Evolutionary conservation across 2,888 invertebrate genomes (phyloP), one percentile per base, ranked within the genome.

Genomic region (Masnerella sp.): DNA sequence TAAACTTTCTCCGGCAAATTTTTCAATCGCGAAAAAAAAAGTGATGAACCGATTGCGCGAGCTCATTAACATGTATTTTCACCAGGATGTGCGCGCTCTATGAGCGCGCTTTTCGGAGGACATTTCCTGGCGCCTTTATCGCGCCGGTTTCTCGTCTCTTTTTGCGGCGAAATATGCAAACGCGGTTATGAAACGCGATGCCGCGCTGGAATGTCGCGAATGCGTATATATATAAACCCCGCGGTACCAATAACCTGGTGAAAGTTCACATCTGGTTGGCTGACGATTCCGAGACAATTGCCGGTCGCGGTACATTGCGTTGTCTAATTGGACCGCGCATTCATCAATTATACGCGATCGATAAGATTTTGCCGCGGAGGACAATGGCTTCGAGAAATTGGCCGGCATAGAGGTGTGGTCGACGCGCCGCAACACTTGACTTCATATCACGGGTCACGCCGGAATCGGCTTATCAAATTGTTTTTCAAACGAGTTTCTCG

Each of bases 211-310:
- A 56, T 45, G 70, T 7, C 12, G 34, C 43, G 61, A 54, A 51
- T 58, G 67, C 75, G 65, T 71, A 54, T 45, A n/a, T n/a, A n/a
- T n/a, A n/a, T n/a, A n/a, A n/a, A n/a, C n/a, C 49, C 56, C 15
- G 11, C 72, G 69, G 62, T 34, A 70, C 45, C 77, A 64, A 71
- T 61, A 67, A 59, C 70, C 64, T 76, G 75, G 82, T 83, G 83
- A 82, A 83, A 83, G 82, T 83, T 82, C 72, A 79, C 75, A 76
- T 80, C 78, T 59, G 51, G 25, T 51, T 78, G 76, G 56, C 68
- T 52, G 22, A 20, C 34, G 71, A 54, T 56, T 64, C 73, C 72
- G 58, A 73, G 62, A 68, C 68, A 68, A 58, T 68, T 61, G 22
- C 47, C 54, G 38, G 67, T 47, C 32, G 56, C 52, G 58, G 65